Percentiles rank a stretch among this genome's conserved stretches.
Evolutionary conservation across 2,888 invertebrate genomes (phyloP).

Genomic region (Pelosia muscerda): DNA sequence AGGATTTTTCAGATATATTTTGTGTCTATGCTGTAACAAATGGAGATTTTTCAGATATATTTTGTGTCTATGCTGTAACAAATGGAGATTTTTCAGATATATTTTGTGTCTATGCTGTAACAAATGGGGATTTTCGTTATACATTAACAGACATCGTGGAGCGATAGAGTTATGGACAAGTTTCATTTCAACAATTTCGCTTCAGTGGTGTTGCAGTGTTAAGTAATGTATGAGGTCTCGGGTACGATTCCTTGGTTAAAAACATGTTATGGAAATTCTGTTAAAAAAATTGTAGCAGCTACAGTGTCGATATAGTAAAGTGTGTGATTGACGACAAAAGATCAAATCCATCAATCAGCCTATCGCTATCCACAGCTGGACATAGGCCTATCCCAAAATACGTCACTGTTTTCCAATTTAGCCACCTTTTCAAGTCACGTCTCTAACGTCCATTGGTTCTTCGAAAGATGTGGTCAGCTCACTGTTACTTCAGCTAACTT

Average conservation of each 20-base stretch:
- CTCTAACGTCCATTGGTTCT: no score
- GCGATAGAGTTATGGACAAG: not conserved
- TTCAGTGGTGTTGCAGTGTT: not conserved
- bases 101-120: slow-evolving; percentile 44
- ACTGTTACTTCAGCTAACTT: no score
- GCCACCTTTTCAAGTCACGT: no score
- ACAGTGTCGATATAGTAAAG: not conserved
- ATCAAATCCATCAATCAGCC: no score
- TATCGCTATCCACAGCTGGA: no score
- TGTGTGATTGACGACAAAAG: not conserved
- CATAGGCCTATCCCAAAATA: no score
- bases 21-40: slow-evolving; percentile 44
- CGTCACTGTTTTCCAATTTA: no score
- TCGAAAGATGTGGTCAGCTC: no score
- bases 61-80: slow-evolving; percentile 42
- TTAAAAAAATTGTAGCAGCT: not conserved
- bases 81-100: slow-evolving; percentile 47
- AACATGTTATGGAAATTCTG: not conserved
- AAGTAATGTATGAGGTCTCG: not conserved
- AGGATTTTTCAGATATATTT: slow-evolving; percentile 48
- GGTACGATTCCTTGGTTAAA: not conserved
- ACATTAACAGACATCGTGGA: slow-evolving; percentile 37
- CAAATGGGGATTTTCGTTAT: slow-evolving; percentile 34
- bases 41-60: slow-evolving; percentile 49
- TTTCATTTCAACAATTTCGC: not conserved